Evolutionary conservation across 2,888 invertebrate species (phyloP), one percentile per base, ranked within the genome.

Genomic region (Drosophila rubida): DNA sequence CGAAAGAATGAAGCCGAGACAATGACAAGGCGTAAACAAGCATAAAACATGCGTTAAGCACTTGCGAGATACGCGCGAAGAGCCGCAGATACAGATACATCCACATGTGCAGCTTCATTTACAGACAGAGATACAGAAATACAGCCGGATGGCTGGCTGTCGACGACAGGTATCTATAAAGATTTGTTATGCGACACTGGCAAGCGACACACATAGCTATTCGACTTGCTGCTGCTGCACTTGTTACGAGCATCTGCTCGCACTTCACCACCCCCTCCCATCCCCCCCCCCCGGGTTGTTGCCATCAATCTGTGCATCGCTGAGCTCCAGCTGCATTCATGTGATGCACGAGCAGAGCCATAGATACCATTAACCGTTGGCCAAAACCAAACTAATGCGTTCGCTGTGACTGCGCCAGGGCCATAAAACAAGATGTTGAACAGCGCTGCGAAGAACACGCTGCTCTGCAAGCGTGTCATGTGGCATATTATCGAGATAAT

Each of bases 21-120:
- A 70, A 61, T 69, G 60, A 62, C 51, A 30, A 42, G 35, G 19
- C 54, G 57, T 41, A 44, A 62, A 61, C 54, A 46, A 59, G 70
- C 75, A 53, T 59, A 55, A 54, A 75, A 62, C 55, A 74, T 74
- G 69, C 64, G 57, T 58, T 65, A 58, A 60, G 60, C 61, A 48
- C 71, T 58, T 39, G 23, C 23, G 62, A 73, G 50, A 66, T 73
- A 72, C 58, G 48, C 61, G 45, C 42, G 44, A 7, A 37, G 14
- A 57, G 39, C 32, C 32, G 22, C 44, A 69, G 61, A 60, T 50
- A 65, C 55, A 55, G 53, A 42, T 54, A 39, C 64, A 48, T 19
- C 19, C 19, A 19, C 19, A 19, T 19, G 19, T 19, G 19, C 37
- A 14, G 16, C 25, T 25, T 25, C 25, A 37, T 37, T 7, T 35